A percentile compares a stretch with the other conserved stretches of the same genome.
Conservation (phyloP, 2,888 invertebrate species). For the Megaustenia siamemsis region DNA sequence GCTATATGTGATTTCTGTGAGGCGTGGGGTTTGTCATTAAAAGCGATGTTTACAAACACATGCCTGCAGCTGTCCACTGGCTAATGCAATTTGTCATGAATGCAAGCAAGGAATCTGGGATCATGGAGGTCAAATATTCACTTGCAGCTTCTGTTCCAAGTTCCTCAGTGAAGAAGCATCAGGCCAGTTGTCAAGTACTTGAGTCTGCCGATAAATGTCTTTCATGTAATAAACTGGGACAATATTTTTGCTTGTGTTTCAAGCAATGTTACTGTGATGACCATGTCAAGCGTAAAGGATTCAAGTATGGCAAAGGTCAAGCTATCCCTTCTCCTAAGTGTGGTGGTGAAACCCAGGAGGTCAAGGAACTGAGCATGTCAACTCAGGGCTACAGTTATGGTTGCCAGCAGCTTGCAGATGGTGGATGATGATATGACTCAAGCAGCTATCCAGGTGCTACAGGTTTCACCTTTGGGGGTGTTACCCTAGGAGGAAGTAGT, state of each 20-base stretch:
- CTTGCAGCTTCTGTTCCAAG: slow-evolving; percentile 93
- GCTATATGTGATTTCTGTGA: slow-evolving; percentile 98
- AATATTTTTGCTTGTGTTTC: slow-evolving; percentile 96
- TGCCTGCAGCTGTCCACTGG: slow-evolving; percentile 93
- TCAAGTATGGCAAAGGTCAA: slow-evolving; percentile 91
- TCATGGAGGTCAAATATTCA: slow-evolving; percentile 86
- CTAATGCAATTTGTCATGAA: slow-evolving; percentile 92
- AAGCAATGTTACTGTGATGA: slow-evolving; percentile 98
- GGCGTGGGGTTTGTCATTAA: slow-evolving; percentile 98
- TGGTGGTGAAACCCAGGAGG: slow-evolving; percentile 93
- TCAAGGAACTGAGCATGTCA: slow-evolving; percentile 96
- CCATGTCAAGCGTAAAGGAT: slow-evolving; percentile 94
- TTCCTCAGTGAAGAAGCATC: slow-evolving; percentile 96
- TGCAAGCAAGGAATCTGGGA: slow-evolving; percentile 97
- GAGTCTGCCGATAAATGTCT: slow-evolving; percentile 93
- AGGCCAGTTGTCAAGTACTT: slow-evolving; percentile 93
- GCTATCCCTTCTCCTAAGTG: slow-evolving; percentile 96
- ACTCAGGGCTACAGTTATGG: slow-evolving; percentile 83
- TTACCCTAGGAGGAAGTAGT: slow-evolving; percentile 39
- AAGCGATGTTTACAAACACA: slow-evolving; percentile 93
- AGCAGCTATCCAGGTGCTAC: slow-evolving; percentile 59
- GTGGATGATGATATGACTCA: slow-evolving; percentile 59
- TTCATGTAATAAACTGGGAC: slow-evolving; percentile 95
- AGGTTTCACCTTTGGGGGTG: slow-evolving; percentile 63
- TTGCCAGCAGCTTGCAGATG: slow-evolving; percentile 66